Evolutionary conservation across 2,797 vertebrate species (phyloP).

Genomic region (Anolis apletophallus): DNA sequence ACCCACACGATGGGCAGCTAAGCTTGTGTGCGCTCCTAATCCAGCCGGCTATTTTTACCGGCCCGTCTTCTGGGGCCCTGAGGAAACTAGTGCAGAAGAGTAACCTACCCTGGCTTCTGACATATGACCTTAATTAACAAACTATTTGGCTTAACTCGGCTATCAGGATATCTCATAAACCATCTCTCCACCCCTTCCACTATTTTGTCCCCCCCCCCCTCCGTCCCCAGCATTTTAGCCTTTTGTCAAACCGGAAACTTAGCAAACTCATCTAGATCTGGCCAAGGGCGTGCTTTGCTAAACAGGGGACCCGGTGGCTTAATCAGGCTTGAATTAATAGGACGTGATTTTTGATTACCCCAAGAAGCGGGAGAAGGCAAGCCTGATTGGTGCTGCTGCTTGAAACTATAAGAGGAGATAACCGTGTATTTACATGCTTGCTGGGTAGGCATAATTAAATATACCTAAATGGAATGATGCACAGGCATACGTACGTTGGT

Average conservation of each 20-base stretch:
- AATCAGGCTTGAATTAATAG: neutral
- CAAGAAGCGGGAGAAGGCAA: neutral
- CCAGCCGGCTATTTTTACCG: slow-evolving; percentile 25
- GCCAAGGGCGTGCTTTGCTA: neutral
- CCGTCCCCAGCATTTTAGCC: neutral
- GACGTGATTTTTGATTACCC: slow-evolving; percentile 9
- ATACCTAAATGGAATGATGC: neutral
- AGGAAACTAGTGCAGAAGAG: slow-evolving; percentile 34
- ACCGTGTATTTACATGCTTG: neutral
- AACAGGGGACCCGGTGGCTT: fast-evolving
- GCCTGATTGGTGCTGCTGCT: neutral
- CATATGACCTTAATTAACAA: slow-evolving; percentile 27
- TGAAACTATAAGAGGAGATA: neutral
- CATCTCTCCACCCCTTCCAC: neutral
- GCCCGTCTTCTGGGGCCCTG: neutral
- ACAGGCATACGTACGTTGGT: neutral
- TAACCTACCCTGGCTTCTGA: neutral
- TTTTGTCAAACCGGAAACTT: slow-evolving; percentile 22
- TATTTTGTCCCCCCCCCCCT: neutral
- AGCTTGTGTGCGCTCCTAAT: neutral
- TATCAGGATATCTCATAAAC: neutral
- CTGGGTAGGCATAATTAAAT: neutral
- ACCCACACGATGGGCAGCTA: neutral
- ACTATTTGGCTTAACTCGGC: slow-evolving; percentile 29
- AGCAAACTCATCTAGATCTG: neutral